A percentile compares a stretch with the other conserved stretches of the same genome.
Conservation (phyloP, 2,797 vertebrate genomes). For the Siniperca scherzeri region DNA sequence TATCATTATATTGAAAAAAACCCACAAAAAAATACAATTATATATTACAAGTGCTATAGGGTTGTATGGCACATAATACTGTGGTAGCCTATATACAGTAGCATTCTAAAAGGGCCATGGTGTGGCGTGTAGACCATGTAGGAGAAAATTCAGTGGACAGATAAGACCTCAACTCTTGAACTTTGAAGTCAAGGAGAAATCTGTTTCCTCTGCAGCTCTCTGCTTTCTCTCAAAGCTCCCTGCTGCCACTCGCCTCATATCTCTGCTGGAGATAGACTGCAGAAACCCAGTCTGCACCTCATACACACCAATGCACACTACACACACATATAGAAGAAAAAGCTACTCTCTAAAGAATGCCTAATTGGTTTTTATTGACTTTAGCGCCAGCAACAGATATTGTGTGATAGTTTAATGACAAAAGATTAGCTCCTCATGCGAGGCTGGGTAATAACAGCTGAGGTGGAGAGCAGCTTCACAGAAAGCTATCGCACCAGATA, state of each 20-base stretch:
- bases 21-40: not conserved
- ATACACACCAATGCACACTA: slow-evolving; percentile 9
- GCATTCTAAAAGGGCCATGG: not conserved
- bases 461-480: slow-evolving; percentile 67
- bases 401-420: slow-evolving; percentile 74
- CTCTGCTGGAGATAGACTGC: slow-evolving; percentile 49
- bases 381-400: slow-evolving; percentile 69
- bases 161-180: slow-evolving; percentile 47
- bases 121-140: not conserved
- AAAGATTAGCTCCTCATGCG: slow-evolving; percentile 72
- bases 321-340: slow-evolving; percentile 32
- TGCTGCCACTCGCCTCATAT: slow-evolving; percentile 51
- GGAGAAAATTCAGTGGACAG: slow-evolving; percentile 26
- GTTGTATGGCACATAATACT: not conserved
- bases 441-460: slow-evolving; percentile 68
- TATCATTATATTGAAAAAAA: not conserved
- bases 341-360: slow-evolving; percentile 51
- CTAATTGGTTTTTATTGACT: slow-evolving; percentile 82
- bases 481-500: slow-evolving; percentile 72
- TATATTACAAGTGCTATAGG: not conserved
- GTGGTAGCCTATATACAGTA: not conserved
- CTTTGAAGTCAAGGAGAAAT: slow-evolving; percentile 37
- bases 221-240: slow-evolving; percentile 38
- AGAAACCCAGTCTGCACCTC: slow-evolving; percentile 25
- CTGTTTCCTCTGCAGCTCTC: slow-evolving; percentile 31